These are phyloP conservation scores for Hydrophis major DNA, from an alignment of 2,797 vertebrate species.

Conservation along the genomic window DNA sequence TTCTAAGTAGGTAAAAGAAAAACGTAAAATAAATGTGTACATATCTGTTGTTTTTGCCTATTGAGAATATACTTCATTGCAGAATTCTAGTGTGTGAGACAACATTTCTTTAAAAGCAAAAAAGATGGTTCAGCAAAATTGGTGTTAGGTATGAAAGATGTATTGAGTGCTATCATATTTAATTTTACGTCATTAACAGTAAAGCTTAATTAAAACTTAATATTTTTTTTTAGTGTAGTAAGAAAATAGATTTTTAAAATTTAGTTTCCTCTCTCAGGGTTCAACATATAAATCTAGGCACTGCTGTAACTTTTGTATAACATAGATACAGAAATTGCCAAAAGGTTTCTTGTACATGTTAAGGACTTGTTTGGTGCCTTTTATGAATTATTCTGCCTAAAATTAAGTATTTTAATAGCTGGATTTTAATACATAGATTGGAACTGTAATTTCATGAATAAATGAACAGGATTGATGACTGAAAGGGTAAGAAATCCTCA, in stretches of 20 bases:
- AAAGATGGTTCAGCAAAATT: neutral
- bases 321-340: neutral
- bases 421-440: neutral
- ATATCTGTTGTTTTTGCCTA: neutral
- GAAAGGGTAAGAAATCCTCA: neutral
- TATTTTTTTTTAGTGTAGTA: neutral
- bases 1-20: neutral
- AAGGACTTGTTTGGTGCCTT: neutral
- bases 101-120: neutral
- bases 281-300: neutral
- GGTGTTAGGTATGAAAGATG: neutral
- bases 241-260: neutral
- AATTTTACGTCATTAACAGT: neutral
- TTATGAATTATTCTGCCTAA: neutral
- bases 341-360: neutral
- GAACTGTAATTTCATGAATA: neutral
- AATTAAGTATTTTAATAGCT: conserved; percentile 32
- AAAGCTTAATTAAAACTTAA: neutral
- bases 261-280: neutral
- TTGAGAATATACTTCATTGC: neutral
- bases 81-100: neutral
- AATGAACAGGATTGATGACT: neutral
- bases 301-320: neutral
- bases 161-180: neutral
- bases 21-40: neutral